These are phyloP conservation scores for Heliconius nattereri DNA, from an alignment of 1,140 invertebrate genomes.

Conservation along the genomic window DNA sequence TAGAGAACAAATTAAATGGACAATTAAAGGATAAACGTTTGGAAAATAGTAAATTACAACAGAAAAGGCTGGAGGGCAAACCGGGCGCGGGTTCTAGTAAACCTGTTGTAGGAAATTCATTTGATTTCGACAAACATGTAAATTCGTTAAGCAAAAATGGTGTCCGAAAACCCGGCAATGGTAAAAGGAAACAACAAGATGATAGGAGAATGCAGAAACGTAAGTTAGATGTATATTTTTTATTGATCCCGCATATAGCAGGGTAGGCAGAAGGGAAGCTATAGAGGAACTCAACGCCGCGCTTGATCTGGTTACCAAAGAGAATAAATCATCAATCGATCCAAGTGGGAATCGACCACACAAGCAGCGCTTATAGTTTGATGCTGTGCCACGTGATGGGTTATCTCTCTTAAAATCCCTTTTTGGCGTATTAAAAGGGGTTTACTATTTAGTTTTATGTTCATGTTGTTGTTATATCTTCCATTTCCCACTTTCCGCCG, in stretches of 20 bases:
- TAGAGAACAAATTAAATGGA: conserved; percentile 51
- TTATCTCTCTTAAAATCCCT: background rate
- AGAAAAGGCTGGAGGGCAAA: conserved; percentile 60
- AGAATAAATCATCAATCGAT: too few species aligned
- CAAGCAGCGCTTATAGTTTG: background rate
- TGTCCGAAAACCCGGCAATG: conserved; percentile 77
- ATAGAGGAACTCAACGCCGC: background rate
- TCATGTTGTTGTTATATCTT: too few species aligned
- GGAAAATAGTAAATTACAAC: conserved; percentile 50
- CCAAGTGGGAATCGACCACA: background rate
- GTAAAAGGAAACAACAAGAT: conserved; percentile 61
- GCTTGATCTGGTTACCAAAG: background rate
- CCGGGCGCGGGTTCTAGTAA: conserved; percentile 56
- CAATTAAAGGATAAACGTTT: conserved; percentile 53
- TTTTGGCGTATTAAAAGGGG: too few species aligned
- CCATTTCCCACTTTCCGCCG: too few species aligned
- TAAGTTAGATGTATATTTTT: conserved; percentile 53
- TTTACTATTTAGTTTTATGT: too few species aligned
- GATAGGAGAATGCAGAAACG: conserved; percentile 68
- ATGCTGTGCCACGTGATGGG: background rate
- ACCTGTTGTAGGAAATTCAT: conserved; percentile 54
- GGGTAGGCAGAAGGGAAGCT: too few species aligned
- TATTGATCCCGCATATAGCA: background rate
- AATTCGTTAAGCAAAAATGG: conserved; percentile 62
- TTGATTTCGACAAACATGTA: conserved; percentile 75